Evolutionary conservation across 2,113 vertebrate genomes (phyloP).

Genomic region (Rhinopomastus cyanomelas): DNA sequence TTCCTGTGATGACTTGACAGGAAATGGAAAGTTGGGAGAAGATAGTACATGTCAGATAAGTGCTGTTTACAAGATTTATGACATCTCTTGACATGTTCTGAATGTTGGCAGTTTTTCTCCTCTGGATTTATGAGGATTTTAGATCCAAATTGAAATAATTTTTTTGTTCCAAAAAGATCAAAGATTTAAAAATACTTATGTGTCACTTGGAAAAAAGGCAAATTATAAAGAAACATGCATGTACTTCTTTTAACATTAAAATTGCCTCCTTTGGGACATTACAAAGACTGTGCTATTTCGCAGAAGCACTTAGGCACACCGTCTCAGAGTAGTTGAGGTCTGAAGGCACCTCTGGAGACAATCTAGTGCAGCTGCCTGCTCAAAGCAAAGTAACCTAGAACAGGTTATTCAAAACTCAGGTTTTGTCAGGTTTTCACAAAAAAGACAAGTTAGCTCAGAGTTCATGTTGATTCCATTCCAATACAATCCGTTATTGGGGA

Average conservation of each 20-base stretch:
- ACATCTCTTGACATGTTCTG: neutral
- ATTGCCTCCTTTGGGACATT: neutral
- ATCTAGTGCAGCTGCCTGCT: neutral
- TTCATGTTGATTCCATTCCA: too few species aligned
- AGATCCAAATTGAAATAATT: neutral
- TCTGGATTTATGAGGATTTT: neutral
- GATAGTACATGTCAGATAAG: neutral
- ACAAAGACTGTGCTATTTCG: neutral
- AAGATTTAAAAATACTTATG: neutral
- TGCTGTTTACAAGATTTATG: neutral
- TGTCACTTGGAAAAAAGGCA: neutral
- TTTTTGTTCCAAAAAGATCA: neutral
- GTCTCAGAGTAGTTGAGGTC: neutral
- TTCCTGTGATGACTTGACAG: neutral
- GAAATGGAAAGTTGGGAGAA: neutral
- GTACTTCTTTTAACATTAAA: neutral
- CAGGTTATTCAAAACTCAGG: neutral
- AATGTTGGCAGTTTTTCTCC: accelerated
- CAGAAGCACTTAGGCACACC: neutral
- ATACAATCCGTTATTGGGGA: too few species aligned
- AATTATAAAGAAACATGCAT: neutral
- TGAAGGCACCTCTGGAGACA: neutral
- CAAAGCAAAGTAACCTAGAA: neutral
- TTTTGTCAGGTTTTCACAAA: too few species aligned
- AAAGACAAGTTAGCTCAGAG: too few species aligned